phyloP scores from a whole-genome alignment of 2,113 vertebrate species.

The Marmota monax region DNA sequence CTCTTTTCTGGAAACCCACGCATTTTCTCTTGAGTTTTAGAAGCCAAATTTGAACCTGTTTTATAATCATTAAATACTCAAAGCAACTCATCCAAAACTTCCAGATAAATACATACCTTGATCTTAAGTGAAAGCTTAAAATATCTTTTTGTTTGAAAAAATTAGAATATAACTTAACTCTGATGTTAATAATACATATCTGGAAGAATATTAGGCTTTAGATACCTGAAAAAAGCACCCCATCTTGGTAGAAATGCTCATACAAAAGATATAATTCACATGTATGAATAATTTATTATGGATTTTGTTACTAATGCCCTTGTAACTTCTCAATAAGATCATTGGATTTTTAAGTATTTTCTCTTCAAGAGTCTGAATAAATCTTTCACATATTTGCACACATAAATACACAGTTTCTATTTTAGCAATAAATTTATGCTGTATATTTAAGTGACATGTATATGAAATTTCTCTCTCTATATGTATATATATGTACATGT shows the following conservation, averaged over 20 bases:
- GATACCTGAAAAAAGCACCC: neutral
- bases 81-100: neutral
- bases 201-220: neutral
- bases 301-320: neutral
- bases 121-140: neutral
- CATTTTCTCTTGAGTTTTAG: neutral
- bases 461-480: neutral
- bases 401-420: neutral
- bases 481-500: too few relatives aligned
- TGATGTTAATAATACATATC: neutral
- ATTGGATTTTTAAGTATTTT: neutral
- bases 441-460: neutral
- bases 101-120: neutral
- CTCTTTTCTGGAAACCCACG: neutral
- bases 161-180: neutral
- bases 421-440: neutral
- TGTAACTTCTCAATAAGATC: neutral
- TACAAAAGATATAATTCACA: neutral
- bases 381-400: neutral
- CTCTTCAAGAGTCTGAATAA: neutral
- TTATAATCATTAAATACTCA: neutral
- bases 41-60: neutral
- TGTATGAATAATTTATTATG: neutral
- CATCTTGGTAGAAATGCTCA: neutral
- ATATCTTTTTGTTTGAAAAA: neutral